Evolutionary conservation across 2,797 vertebrate genomes (phyloP).

Genomic region (Danio jaintianensis): DNA sequence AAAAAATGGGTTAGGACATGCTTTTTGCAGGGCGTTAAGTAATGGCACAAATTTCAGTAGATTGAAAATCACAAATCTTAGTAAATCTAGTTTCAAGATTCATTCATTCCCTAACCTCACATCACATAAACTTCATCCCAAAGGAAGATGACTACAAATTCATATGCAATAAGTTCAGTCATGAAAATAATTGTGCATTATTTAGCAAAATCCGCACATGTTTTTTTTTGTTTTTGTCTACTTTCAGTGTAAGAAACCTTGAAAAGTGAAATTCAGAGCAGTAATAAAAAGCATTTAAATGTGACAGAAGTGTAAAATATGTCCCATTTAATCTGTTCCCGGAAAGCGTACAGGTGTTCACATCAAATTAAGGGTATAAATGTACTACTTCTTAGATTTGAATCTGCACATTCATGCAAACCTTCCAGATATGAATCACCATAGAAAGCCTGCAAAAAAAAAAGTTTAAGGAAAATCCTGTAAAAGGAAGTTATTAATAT

Average conservation of each 20-base stretch:
- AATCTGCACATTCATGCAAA: conserved; percentile 29
- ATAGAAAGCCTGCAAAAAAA: not conserved
- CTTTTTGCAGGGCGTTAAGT: too few species aligned
- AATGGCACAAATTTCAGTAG: too few species aligned
- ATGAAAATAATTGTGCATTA: too few species aligned
- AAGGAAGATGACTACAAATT: too few species aligned
- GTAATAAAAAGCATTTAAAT: not conserved
- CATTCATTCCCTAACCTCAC: too few species aligned
- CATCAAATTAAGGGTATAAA: conserved; percentile 1
- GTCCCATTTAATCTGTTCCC: not conserved
- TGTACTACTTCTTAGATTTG: not conserved
- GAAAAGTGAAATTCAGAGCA: not conserved
- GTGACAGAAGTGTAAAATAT: not conserved
- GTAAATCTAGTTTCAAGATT: too few species aligned
- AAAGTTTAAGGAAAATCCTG: conserved; percentile 17
- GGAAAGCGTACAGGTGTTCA: not conserved
- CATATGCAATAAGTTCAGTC: too few species aligned
- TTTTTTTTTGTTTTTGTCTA: too few species aligned
- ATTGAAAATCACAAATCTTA: too few species aligned
- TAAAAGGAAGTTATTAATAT: conserved; percentile 40
- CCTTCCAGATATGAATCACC: conserved; percentile 20
- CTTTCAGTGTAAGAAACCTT: not conserved
- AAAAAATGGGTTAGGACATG: too few species aligned
- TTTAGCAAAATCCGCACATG: too few species aligned
- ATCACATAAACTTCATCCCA: too few species aligned